Conservation (phyloP, 2,113 vertebrate genomes). For the Anoplopoma fimbria region DNA sequence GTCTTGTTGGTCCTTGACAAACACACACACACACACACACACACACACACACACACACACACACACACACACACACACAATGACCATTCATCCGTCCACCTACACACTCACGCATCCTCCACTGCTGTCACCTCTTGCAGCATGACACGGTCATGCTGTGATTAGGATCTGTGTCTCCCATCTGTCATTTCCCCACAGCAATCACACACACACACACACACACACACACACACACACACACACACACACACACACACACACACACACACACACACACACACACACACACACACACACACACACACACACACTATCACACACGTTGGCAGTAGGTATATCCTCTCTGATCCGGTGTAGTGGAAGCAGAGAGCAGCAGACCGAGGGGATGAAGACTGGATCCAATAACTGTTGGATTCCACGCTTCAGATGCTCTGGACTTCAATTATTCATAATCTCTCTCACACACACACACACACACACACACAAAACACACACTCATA, state of each 20-base stretch:
- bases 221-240: constrained; percentile 21
- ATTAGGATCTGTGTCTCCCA: constrained; percentile 54
- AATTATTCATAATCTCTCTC: constrained; percentile 32
- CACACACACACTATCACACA: constrained; percentile 19
- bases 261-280: constrained; percentile 28
- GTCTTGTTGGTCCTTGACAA: neutral
- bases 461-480: constrained; percentile 21
- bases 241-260: constrained; percentile 26
- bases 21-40: constrained; percentile 23
- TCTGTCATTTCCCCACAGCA: constrained; percentile 55
- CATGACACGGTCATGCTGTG: constrained; percentile 55
- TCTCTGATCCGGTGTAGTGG: constrained; percentile 26
- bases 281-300: constrained; percentile 16
- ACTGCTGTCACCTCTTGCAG: constrained; percentile 61
- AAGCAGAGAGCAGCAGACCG: constrained; percentile 15
- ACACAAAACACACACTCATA: constrained; percentile 16
- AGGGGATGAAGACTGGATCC: constrained; percentile 34
- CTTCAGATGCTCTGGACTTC: constrained; percentile 52
- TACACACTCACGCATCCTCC: too few species aligned
- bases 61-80: constrained; percentile 22
- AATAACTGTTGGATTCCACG: constrained; percentile 51
- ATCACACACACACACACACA: constrained; percentile 19
- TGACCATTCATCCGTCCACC: constrained; percentile 6
- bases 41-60: constrained; percentile 18
- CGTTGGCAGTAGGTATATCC: neutral